Evolutionary conservation across 2,797 vertebrate genomes (phyloP), one percentile per base, ranked within the genome.

Genomic region (Clamator glandarius): DNA sequence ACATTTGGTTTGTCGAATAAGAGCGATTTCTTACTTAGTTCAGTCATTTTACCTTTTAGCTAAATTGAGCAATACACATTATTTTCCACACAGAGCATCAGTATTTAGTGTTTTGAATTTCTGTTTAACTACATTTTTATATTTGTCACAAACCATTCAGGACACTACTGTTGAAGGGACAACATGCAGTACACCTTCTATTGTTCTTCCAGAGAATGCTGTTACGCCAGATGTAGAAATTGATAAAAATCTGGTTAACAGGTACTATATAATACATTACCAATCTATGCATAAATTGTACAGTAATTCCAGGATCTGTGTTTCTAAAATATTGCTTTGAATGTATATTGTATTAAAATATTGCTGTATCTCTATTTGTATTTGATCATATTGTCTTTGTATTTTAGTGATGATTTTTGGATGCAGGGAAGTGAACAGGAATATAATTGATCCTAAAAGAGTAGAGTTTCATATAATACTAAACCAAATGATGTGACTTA

Each of bases 141-240:
- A 64, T 96, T 96, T 96, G 55, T 96, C 89, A 80, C 61, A 78
- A 92, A 95, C 58, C 48, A 59, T 93, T 67, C 94, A 99, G 99
- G 98, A 95, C 26, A 74, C 97, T 50, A 94, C 97, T 33, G 79
- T 84, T 58, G 97, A 98, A 95, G 98, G 95, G 78, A 97, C 97
- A 96, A 82, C 97, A 15, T 96, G 97, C 57, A 96, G 96, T 7
- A 96, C 98, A 61, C 99, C 99, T 73, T 97, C 98, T 46, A 99
- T 99, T 52, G 94, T 99, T 92, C 98, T 99, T 92, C 99, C 98
- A 39, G 98, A 98, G 96, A 98, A 98, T 96, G 97, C 97, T 80
- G 86, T 92, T 81, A 81, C 92, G 4, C 52, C 97, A 52, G 98
- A 98, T 73, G 97, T 96, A 96, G 98, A 99, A 64, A 96, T 96